phyloP scores from a whole-genome alignment of 2,888 invertebrate genomes.

The Ophion costatus region DNA sequence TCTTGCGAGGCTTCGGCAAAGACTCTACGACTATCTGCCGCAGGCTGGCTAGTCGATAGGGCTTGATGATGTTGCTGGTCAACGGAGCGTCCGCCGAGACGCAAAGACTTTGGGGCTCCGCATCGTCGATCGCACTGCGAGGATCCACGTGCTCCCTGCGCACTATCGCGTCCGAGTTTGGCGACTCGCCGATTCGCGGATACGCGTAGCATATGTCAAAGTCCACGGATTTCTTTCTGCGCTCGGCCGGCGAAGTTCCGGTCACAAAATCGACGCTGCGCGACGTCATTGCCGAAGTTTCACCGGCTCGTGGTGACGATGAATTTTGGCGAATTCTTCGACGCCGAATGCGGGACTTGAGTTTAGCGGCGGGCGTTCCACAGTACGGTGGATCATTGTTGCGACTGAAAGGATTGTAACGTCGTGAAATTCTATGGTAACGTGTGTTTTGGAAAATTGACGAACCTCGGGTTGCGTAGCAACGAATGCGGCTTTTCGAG shows the following conservation, averaged over 20 bases:
- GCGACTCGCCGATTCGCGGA: slow-evolving; percentile 65
- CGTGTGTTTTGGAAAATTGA: slow-evolving; percentile 11
- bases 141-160: slow-evolving; percentile 52
- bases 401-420: slow-evolving; percentile 3
- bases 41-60: slow-evolving; percentile 70
- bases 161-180: slow-evolving; percentile 63
- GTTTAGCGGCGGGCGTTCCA: background rate
- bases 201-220: slow-evolving; percentile 70
- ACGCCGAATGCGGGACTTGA: background rate
- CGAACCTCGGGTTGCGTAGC: slow-evolving; percentile 38
- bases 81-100: slow-evolving; percentile 73
- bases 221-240: slow-evolving; percentile 63
- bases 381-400: slow-evolving; percentile 3
- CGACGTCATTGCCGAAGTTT: slow-evolving; percentile 41
- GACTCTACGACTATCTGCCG: slow-evolving; percentile 69
- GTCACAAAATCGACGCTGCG: slow-evolving; percentile 70
- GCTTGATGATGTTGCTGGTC: slow-evolving; percentile 74
- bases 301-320: background rate
- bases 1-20: slow-evolving; percentile 68
- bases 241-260: slow-evolving; percentile 53
- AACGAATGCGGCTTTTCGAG: slow-evolving; percentile 12
- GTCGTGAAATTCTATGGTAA: slow-evolving; percentile 43
- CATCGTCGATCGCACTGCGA: slow-evolving; percentile 56
- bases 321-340: background rate
- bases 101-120: slow-evolving; percentile 74